Evolutionary conservation across 2,888 invertebrate species (phyloP).

Genomic region (Diadegma fenestrale): DNA sequence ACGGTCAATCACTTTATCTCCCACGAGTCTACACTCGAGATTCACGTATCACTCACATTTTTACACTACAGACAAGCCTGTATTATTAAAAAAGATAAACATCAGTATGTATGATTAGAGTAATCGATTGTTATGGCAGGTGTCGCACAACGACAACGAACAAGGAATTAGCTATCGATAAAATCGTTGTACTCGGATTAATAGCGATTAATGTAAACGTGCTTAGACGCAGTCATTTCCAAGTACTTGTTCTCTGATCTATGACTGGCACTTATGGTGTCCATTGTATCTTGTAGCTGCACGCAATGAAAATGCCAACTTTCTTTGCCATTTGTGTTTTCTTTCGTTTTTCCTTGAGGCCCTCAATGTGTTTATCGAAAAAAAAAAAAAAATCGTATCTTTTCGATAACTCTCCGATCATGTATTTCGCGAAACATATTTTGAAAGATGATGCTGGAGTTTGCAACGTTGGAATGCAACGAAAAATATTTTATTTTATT

Average conservation of each 20-base stretch:
- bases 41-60: slow-evolving; percentile 8
- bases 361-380: no score
- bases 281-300: background rate
- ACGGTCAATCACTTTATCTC: slow-evolving; percentile 1
- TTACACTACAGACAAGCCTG: background rate
- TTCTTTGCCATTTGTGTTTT: background rate
- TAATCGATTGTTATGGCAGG: slow-evolving; percentile 17
- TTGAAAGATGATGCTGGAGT: no score
- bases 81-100: slow-evolving; percentile 8
- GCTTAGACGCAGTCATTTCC: background rate
- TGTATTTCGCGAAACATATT: background rate
- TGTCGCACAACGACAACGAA: slow-evolving; percentile 18
- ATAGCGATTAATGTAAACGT: background rate
- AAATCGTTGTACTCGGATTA: slow-evolving; percentile 11
- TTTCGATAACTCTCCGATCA: background rate
- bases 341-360: background rate
- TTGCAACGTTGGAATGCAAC: no score
- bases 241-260: background rate
- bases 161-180: slow-evolving; percentile 28
- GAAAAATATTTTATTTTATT: no score
- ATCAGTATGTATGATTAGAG: background rate
- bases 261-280: background rate
- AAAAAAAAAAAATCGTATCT: background rate
- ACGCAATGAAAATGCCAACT: background rate
- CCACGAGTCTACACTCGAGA: background rate